phyloP scores from a whole-genome alignment of 2,888 invertebrate genomes.

The Ptilodon capucinus region DNA sequence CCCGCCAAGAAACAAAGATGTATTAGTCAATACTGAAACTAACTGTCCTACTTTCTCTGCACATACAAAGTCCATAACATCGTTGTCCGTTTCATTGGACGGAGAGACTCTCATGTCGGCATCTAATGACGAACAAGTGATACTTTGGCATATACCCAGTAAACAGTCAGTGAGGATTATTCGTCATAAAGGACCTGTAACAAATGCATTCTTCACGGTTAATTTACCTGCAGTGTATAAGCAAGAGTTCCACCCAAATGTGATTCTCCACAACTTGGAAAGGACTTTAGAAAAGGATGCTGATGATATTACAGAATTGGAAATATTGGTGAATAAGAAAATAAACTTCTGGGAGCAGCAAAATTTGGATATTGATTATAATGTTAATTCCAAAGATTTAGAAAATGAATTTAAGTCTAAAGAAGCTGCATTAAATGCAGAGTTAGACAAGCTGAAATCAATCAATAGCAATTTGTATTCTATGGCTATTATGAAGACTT shows the following conservation, averaged over 20 bases:
- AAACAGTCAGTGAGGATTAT: constrained; percentile 87
- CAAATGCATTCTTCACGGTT: constrained; percentile 86
- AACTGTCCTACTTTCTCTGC: constrained; percentile 82
- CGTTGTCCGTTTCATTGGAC: constrained; percentile 88
- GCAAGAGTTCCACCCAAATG: constrained; percentile 80
- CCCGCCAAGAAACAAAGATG: constrained; percentile 85
- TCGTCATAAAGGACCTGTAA: constrained; percentile 88
- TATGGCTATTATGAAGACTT: constrained; percentile 72
- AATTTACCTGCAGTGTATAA: constrained; percentile 83
- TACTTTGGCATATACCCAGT: constrained; percentile 91
- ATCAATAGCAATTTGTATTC: constrained; percentile 84
- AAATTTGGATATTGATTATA: constrained; percentile 28
- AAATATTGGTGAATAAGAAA: constrained; percentile 62
- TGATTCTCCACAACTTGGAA: constrained; percentile 84
- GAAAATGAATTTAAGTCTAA: constrained; percentile 51
- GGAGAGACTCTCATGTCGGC: constrained; percentile 89
- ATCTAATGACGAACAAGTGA: constrained; percentile 87
- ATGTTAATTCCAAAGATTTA: constrained; percentile 37
- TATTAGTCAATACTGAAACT: constrained; percentile 83
- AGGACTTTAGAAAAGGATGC: constrained; percentile 82
- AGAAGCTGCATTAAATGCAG: constrained; percentile 61
- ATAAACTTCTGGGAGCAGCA: constrained; percentile 66
- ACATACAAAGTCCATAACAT: constrained; percentile 87
- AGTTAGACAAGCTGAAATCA: constrained; percentile 78
- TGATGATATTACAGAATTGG: constrained; percentile 71